These are phyloP conservation scores for Mylabris sibirica DNA, from an alignment of 2,888 invertebrate species.

Conservation along the genomic window DNA sequence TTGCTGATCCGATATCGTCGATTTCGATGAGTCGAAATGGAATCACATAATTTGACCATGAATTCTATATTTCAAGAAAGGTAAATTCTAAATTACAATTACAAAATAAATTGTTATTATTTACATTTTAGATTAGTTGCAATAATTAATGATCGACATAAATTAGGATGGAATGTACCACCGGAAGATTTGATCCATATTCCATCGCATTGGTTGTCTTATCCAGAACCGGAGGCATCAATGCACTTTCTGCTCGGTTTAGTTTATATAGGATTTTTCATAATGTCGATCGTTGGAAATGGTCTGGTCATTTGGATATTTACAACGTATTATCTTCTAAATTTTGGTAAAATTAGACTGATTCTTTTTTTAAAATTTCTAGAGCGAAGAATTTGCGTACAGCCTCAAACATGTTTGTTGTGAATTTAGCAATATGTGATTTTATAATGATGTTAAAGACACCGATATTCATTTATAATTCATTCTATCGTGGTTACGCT, in stretches of 20 bases:
- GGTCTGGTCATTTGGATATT: slow-evolving; percentile 88
- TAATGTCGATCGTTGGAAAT: slow-evolving; percentile 76
- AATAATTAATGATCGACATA: slow-evolving; percentile 56
- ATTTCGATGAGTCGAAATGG: slow-evolving; percentile 36
- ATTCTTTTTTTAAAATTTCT: too few species aligned
- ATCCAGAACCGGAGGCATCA: slow-evolving; percentile 81
- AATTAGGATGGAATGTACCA: slow-evolving; percentile 78
- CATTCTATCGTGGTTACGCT: slow-evolving; percentile 80
- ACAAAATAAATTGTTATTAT: not conserved
- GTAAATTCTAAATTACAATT: slow-evolving; percentile 33
- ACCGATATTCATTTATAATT: slow-evolving; percentile 85
- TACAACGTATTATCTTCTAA: slow-evolving; percentile 70
- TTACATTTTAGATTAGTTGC: slow-evolving; percentile 30
- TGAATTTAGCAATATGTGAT: slow-evolving; percentile 91
- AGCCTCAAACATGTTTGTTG: slow-evolving; percentile 88
- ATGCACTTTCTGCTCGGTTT: slow-evolving; percentile 82
- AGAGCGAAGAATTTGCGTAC: slow-evolving; percentile 81
- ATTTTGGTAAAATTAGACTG: too few species aligned
- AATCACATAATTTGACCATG: slow-evolving; percentile 47
- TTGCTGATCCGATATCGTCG: not conserved
- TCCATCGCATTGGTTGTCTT: slow-evolving; percentile 83
- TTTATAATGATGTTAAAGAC: slow-evolving; percentile 90
- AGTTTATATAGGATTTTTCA: slow-evolving; percentile 76
- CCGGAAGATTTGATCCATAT: slow-evolving; percentile 78
- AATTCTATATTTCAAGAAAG: slow-evolving; percentile 41